Evolutionary conservation across 2,113 vertebrate species (phyloP), one percentile per base, ranked within the genome.

Genomic region (Chascanopsetta lugubris): DNA sequence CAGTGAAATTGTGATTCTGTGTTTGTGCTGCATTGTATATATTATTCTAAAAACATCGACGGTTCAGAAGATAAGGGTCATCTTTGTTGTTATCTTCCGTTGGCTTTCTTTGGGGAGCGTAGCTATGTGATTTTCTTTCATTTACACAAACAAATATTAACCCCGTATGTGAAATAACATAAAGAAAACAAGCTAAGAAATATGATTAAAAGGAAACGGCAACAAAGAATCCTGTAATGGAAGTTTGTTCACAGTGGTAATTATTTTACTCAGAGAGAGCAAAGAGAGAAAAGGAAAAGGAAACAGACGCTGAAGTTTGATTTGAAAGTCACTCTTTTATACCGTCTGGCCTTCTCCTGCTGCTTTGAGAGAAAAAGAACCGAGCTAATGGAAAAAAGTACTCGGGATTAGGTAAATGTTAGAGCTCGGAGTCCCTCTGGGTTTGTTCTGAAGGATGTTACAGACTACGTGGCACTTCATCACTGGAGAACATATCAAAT

Each of bases 241-340:
- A 55, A 56, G 70, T 53, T 34, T 65, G 18, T 58, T 54, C 67
- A 49, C 43, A 45, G 42, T 46, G 29, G 63, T 58, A 64, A 61
- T 77, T 0, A 40, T 67, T 77, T 69, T 38, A 43, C n/a, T 59
- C 38, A 43, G 27, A 59, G 18, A 36, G 46, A 27, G 54, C 26
- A 26, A 46, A 69, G 65, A 54, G 64, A 61, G 58, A 32, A 75
- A 53, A 82, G 67, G 54, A 21, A 24, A n/a, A n/a, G n/a, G n/a
- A n/a, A n/a, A n/a, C n/a, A n/a, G n/a, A n/a, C n/a, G n/a, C 71
- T 87, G 55, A 24, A 27, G 54, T 77, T 73, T 62, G 55, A 85
- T 86, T 70, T 83, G 25, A 85, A 82, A 69, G 50, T 15, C 47
- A 20, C 34, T 65, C 57, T 77, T 88, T 86, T 62, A 68, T 75